Evolutionary conservation across 2,113 vertebrate species (phyloP), one percentile per base, ranked within the genome.

Genomic region (Brienomyrus brachyistius): DNA sequence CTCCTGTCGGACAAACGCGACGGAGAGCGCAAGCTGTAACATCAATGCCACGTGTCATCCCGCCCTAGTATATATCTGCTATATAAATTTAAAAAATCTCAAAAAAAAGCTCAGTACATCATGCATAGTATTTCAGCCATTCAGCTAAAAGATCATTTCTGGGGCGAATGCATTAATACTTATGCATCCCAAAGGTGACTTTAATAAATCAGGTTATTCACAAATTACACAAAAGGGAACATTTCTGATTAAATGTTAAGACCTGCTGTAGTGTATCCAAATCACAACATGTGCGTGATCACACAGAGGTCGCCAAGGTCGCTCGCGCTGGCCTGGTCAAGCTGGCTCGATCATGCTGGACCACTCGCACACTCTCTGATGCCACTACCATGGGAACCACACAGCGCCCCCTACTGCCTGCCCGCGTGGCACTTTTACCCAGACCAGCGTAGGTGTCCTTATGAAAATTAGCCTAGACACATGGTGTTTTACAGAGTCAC

Each of bases 1-100:
- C 94, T 98, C 97, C 98, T 99, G 95, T 93, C 92, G 92, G 40
- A 48, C 15, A 95, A 92, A 95, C 7, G 5, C 0, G 74, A 80
- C 19, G 17, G 51, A 56, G 51, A 87, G 48, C n/a, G 31, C 8
- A 31, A 21, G n/a, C 5, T 54, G 13, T 87, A 93, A n/a, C 56
- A 84, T 47, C 88, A 45, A 9, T 89, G 21, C 35, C 35, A 40
- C 0, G 19, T 27, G 19, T 17, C 51, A 35, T 27, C 85, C 83
- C 83, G 27, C 47, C 43, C 10, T 47, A n/a, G 23, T 51, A 47
- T 27, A 48, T 51, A 4, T 85, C 23, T 17, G 47, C 11, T 48
- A 85, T 13, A 47, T n/a, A 23, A 40, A 40, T 40, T 1, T 40
- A 27, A 31, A 21, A 82, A 17, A 82, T 54, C 52, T 56, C 54